These are phyloP conservation scores for Parapsyche elsis DNA, from an alignment of 1,140 invertebrate species.

Conservation along the genomic window DNA sequence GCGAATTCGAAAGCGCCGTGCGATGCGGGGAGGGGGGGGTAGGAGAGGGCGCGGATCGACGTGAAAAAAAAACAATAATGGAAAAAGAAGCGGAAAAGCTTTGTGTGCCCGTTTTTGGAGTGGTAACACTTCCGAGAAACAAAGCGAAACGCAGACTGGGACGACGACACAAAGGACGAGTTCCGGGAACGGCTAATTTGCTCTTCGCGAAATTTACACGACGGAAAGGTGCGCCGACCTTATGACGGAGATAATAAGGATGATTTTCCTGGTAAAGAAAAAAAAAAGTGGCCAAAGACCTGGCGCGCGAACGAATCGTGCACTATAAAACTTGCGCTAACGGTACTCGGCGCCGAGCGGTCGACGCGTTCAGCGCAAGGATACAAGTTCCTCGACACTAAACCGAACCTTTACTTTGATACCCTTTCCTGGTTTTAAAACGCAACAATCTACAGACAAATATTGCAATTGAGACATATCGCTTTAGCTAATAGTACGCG, in stretches of 20 bases:
- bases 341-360: not conserved
- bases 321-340: not conserved
- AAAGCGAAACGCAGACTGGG: not conserved
- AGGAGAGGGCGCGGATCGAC: not conserved
- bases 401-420: too few species aligned
- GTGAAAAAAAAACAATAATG: not conserved
- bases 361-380: not conserved
- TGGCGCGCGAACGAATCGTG: not conserved
- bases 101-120: too few species aligned
- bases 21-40: not conserved
- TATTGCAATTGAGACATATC: too few species aligned
- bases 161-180: slow-evolving; percentile 12
- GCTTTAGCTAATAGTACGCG: too few species aligned
- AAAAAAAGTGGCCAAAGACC: not conserved
- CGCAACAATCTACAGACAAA: too few species aligned
- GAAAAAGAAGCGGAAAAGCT: not conserved
- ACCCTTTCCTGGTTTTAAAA: too few species aligned
- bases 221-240: not conserved
- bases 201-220: slow-evolving; percentile 2
- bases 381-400: too few species aligned
- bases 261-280: not conserved
- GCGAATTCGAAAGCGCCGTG: not conserved
- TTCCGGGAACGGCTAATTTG: slow-evolving; percentile 9
- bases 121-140: not conserved
- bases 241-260: not conserved